Conservation (phyloP, 1,140 invertebrate genomes). For the Limonius californicus region DNA sequence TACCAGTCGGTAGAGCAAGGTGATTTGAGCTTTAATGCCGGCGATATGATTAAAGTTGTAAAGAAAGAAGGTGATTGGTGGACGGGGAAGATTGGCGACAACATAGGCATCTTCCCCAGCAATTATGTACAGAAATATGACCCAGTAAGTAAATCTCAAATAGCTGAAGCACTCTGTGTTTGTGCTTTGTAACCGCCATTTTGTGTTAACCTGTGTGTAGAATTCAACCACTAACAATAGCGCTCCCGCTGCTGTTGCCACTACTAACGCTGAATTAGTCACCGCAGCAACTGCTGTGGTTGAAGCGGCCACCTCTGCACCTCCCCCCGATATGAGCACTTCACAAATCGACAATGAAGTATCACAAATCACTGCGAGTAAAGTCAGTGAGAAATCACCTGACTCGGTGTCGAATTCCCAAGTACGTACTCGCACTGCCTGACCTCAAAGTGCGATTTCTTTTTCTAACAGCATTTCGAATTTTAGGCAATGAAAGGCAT, state of each 20-base stretch:
- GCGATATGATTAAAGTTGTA: conserved; percentile 83
- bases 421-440: conserved; percentile 47
- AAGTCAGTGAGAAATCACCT: conserved; percentile 41
- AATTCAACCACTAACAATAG: not conserved
- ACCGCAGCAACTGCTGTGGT: not conserved
- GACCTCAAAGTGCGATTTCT: no score
- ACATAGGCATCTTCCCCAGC: conserved; percentile 87
- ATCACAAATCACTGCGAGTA: conserved; percentile 48
- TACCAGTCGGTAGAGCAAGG: conserved; percentile 85
- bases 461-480: not conserved
- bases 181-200: no score
- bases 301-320: not conserved
- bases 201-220: conserved; percentile 11
- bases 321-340: not conserved
- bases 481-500: conserved; percentile 43
- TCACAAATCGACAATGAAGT: conserved; percentile 43
- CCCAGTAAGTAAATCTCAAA: conserved; percentile 46
- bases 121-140: conserved; percentile 79
- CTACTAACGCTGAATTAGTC: conserved; percentile 4
- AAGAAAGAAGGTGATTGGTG: conserved; percentile 97
- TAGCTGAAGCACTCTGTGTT: not conserved
- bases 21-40: conserved; percentile 87
- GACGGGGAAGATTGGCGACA: conserved; percentile 80
- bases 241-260: not conserved
- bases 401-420: conserved; percentile 50